These are phyloP conservation scores for Marronus borbonicus DNA, from an alignment of 2,888 invertebrate genomes.

Conservation along the genomic window DNA sequence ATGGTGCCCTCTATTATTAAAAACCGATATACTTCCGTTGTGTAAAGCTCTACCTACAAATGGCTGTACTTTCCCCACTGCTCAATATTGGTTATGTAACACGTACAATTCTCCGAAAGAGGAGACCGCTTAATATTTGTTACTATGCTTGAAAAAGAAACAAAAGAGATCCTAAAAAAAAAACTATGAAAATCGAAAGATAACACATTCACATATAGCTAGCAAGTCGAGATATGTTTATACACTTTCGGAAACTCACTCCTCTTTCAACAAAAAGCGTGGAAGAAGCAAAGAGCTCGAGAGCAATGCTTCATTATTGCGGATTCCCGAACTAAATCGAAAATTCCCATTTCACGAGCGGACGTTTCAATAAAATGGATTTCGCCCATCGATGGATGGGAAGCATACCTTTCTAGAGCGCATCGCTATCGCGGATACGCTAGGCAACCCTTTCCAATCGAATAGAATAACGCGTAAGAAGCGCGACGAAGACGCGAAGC, in stretches of 20 bases:
- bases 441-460: background rate
- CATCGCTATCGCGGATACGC: background rate
- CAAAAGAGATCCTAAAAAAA: too few species aligned
- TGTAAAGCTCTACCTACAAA: too few species aligned
- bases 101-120: too few species aligned
- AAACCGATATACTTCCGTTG: too few species aligned
- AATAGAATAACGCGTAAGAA: too few species aligned
- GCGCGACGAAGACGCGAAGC: background rate
- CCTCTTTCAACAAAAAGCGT: background rate
- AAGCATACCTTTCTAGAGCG: background rate
- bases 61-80: too few species aligned
- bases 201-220: background rate
- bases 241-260: background rate
- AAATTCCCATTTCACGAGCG: conserved; percentile 24
- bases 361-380: conserved; percentile 46
- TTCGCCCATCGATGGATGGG: conserved; percentile 1
- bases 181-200: too few species aligned
- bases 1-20: too few species aligned
- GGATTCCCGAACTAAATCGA: conserved; percentile 32
- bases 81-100: too few species aligned
- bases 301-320: conserved; percentile 18
- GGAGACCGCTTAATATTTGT: too few species aligned
- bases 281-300: background rate
- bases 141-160: too few species aligned
- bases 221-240: conserved; percentile 20